These are phyloP conservation scores for Agriotes lineatus DNA, from an alignment of 2,888 invertebrate genomes.

Conservation along the genomic window DNA sequence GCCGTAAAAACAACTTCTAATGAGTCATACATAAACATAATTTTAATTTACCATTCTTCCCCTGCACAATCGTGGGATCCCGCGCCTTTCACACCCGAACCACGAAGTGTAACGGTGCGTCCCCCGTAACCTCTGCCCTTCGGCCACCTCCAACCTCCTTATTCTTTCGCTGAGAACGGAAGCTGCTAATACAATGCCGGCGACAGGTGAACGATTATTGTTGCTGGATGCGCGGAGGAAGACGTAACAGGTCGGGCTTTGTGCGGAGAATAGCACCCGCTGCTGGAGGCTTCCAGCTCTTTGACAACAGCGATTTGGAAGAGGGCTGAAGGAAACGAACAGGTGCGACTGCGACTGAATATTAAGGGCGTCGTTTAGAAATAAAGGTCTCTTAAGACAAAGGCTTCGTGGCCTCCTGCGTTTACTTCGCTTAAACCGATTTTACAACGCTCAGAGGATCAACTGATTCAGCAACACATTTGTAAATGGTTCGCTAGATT, in stretches of 20 bases:
- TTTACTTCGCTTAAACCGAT: too few relatives aligned
- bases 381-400: too few relatives aligned
- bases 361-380: too few relatives aligned
- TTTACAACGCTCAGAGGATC: too few relatives aligned
- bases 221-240: conserved; percentile 35
- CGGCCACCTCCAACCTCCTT: conserved; percentile 24
- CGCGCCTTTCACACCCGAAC: conserved; percentile 49
- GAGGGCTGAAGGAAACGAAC: too few relatives aligned
- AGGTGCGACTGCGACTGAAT: too few relatives aligned
- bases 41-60: conserved; percentile 45
- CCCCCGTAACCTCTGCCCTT: conserved; percentile 48
- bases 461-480: too few relatives aligned
- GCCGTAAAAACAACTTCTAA: conserved; percentile 38
- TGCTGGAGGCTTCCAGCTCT: too few relatives aligned
- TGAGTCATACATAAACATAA: conserved; percentile 49
- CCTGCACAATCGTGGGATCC: conserved; percentile 46
- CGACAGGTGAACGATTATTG: conserved; percentile 50
- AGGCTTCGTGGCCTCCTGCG: too few relatives aligned
- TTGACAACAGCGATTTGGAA: too few relatives aligned
- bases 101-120: conserved; percentile 48
- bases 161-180: conserved; percentile 45
- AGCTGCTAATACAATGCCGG: conserved; percentile 47
- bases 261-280: too few relatives aligned
- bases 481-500: too few relatives aligned
- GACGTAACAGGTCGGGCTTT: conserved; percentile 30